phyloP scores from a whole-genome alignment of 2,888 invertebrate genomes.

The Lamellibrachia columna region DNA sequence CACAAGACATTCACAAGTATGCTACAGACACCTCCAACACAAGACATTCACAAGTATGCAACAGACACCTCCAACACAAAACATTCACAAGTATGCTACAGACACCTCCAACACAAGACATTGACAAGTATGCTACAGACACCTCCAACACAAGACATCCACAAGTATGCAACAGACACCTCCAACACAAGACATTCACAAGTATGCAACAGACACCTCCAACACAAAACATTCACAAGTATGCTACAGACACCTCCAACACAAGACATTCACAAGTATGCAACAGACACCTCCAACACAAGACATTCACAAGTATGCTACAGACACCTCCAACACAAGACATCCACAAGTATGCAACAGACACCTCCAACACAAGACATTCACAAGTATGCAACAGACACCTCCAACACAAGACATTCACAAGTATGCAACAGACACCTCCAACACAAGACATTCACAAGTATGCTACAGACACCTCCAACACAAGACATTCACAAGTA shows the following conservation, averaged over 20 bases:
- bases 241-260: not conserved
- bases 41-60: not conserved
- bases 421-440: not conserved
- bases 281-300: not conserved
- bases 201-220: not conserved
- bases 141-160: not conserved
- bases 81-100: not conserved
- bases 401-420: not conserved
- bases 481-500: not conserved
- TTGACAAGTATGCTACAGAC: not conserved
- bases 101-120: not conserved
- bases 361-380: not conserved
- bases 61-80: not conserved
- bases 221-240: not conserved
- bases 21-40: not conserved
- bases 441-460: not conserved
- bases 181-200: not conserved
- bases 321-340: not conserved
- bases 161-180: not conserved
- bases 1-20: not conserved
- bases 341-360: not conserved
- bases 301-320: not conserved
- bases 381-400: not conserved
- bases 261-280: not conserved
- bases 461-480: not conserved